phyloP scores from a whole-genome alignment of 2,888 invertebrate genomes.

The Brachypalpus laphriformis region DNA sequence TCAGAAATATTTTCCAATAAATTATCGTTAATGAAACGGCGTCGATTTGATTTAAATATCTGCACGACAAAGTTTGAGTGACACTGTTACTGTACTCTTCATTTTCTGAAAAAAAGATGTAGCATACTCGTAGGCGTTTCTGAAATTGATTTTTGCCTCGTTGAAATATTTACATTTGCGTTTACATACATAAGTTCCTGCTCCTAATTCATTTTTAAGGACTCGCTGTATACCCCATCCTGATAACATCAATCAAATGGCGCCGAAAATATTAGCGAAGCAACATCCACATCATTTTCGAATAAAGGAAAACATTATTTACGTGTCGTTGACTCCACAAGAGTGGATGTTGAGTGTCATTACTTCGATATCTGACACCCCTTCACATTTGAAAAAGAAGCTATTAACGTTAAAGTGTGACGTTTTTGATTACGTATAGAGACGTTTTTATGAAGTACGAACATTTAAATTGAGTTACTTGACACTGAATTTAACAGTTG shows the following conservation, averaged over 20 bases:
- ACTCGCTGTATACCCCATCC: background rate
- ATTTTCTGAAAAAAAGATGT: background rate
- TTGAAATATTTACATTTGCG: background rate
- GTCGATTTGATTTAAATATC: too few species aligned
- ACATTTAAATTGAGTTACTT: background rate
- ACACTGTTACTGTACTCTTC: background rate
- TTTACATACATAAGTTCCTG: background rate
- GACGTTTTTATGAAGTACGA: background rate
- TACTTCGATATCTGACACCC: background rate
- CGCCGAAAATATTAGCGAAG: background rate
- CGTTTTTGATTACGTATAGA: background rate
- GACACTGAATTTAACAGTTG: background rate
- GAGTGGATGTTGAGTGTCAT: background rate
- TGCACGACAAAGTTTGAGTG: slow-evolving; percentile 1
- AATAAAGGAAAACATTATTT: background rate
- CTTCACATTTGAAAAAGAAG: background rate
- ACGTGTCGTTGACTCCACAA: background rate
- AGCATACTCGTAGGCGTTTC: background rate
- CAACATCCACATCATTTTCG: background rate
- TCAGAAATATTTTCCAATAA: too few species aligned
- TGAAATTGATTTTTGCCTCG: background rate
- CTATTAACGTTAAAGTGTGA: background rate
- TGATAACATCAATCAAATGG: slow-evolving; percentile 20
- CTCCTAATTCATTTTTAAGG: slow-evolving; percentile 10
- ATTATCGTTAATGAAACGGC: too few species aligned